A percentile compares a stretch with the other conserved stretches of the same genome.
Conservation (phyloP, 2,113 vertebrate genomes). For the Irena cyanogastra region DNA sequence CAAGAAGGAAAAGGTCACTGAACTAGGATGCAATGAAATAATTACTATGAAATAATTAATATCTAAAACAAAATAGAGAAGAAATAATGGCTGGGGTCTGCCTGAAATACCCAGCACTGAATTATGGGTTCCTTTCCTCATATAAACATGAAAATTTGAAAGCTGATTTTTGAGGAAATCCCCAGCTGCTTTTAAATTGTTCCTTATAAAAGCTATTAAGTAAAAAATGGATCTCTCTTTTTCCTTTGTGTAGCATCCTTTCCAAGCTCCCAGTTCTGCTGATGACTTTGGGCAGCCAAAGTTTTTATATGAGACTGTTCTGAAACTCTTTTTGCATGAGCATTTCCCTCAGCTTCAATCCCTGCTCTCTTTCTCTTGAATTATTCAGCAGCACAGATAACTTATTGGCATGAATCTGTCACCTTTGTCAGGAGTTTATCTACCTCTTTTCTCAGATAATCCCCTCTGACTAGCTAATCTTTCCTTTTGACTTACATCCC, state of each 20-base stretch:
- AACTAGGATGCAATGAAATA: conserved; percentile 42
- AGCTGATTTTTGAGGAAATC: not conserved
- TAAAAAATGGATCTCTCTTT: not conserved
- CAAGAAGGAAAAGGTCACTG: conserved; percentile 1
- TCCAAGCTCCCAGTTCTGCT: not conserved
- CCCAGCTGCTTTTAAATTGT: not conserved
- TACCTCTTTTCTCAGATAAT: conserved; percentile 2
- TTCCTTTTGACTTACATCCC: conserved; percentile 16
- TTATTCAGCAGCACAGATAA: conserved; percentile 45
- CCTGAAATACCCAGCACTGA: not conserved
- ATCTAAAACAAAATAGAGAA: not conserved
- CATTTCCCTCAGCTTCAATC: not conserved
- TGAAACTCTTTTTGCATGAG: not conserved
- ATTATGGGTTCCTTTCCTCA: not conserved
- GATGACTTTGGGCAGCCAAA: not conserved
- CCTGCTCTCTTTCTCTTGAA: not conserved
- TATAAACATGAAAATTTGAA: not conserved
- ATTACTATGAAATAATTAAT: conserved; percentile 68
- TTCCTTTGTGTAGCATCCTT: not conserved
- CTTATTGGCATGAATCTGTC: conserved; percentile 41
- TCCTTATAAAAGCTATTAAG: not conserved
- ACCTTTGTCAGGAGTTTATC: conserved; percentile 42
- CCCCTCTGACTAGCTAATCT: conserved; percentile 27
- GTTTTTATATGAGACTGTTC: not conserved
- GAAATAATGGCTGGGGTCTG: not conserved